Percentiles rank a stretch among this genome's conserved stretches.
These are phyloP conservation scores for Cardinalis cardinalis DNA, from an alignment of 2,113 vertebrate species.

Conservation along the genomic window DNA sequence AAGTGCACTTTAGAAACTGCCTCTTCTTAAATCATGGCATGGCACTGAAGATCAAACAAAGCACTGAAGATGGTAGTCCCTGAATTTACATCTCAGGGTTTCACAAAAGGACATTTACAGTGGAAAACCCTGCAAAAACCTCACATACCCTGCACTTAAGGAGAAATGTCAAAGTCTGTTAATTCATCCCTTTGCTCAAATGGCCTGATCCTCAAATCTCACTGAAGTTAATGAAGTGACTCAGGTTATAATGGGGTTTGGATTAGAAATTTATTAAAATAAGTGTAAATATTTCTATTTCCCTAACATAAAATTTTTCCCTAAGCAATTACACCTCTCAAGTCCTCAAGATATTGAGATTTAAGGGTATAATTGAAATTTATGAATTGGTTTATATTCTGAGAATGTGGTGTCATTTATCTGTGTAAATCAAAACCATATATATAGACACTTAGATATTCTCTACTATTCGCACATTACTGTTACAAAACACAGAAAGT, in stretches of 20 bases:
- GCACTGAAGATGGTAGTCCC: neutral
- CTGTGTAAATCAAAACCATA: neutral
- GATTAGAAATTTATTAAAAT: neutral
- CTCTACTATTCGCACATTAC: neutral
- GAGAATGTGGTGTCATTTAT: neutral
- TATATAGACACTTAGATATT: neutral
- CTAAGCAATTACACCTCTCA: neutral
- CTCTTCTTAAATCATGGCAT: constrained; percentile 8
- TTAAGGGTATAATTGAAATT: neutral
- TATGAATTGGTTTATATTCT: neutral
- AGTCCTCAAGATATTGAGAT: neutral
- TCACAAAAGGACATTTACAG: neutral
- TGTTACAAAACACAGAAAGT: neutral
- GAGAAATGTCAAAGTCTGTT: neutral
- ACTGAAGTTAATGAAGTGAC: neutral
- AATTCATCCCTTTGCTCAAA: neutral
- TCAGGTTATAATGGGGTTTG: neutral
- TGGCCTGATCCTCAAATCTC: neutral
- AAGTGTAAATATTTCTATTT: neutral
- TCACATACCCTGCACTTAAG: neutral
- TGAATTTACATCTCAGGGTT: constrained; percentile 15
- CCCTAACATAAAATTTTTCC: neutral
- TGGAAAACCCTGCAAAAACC: neutral
- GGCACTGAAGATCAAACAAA: neutral
- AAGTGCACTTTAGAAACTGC: constrained; percentile 36